Evolutionary conservation across 2,113 vertebrate genomes (phyloP).

Genomic region (Columba livia): DNA sequence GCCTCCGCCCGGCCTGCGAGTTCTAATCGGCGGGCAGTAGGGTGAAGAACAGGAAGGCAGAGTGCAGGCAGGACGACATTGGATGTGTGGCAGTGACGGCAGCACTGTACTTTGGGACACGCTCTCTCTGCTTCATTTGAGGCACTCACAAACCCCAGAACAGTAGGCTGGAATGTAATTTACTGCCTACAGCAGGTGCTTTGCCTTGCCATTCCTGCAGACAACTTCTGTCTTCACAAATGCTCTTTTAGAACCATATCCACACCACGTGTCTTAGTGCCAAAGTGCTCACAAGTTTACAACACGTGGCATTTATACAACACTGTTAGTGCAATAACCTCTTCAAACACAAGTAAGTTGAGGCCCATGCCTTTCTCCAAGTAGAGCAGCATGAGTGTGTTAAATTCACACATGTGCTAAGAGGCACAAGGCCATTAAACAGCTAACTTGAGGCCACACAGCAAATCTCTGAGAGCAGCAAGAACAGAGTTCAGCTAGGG

Average conservation of each 20-base stretch:
- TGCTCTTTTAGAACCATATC: not conserved
- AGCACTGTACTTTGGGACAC: accelerated
- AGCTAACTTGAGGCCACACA: not conserved
- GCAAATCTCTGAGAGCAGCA: not conserved
- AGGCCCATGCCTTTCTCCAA: not conserved
- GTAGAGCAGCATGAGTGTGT: not conserved
- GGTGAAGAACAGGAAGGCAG: not conserved
- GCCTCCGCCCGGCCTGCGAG: not conserved
- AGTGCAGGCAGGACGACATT: not conserved
- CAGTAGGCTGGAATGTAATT: not conserved
- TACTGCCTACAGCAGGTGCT: not conserved
- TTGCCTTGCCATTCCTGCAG: not conserved
- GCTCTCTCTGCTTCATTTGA: not conserved
- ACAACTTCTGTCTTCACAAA: not conserved
- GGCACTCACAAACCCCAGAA: not conserved
- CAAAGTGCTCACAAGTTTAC: not conserved
- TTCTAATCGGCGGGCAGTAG: accelerated
- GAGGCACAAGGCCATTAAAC: not conserved
- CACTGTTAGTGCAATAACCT: not conserved
- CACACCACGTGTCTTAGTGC: accelerated
- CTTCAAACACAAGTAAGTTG: not conserved
- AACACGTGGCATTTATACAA: not conserved
- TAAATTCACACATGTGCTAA: not conserved
- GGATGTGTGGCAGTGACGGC: not conserved
- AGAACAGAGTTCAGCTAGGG: not conserved